These are phyloP conservation scores for Zaprionus inermis DNA, from an alignment of 1,140 invertebrate genomes.

Conservation along the genomic window DNA sequence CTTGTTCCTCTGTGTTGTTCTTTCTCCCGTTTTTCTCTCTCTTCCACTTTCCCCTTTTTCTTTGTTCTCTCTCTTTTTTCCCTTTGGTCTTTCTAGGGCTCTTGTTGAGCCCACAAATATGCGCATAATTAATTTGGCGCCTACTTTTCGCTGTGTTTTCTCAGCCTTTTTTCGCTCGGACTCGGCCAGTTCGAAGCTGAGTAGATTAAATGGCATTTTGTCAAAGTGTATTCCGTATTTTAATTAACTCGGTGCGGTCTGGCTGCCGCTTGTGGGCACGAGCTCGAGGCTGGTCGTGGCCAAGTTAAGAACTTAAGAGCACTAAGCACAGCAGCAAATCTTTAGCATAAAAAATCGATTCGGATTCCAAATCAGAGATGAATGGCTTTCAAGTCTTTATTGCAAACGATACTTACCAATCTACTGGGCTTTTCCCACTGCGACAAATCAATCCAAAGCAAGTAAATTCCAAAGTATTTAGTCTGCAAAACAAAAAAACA, in stretches of 20 bases:
- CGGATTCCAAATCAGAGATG: not conserved
- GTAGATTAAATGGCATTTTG: slow-evolving; percentile 81
- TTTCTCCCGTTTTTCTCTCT: slow-evolving; percentile 13
- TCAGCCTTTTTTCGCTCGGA: slow-evolving; percentile 13
- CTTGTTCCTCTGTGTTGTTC: slow-evolving; percentile 4
- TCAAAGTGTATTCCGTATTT: slow-evolving; percentile 72
- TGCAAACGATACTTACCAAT: slow-evolving; percentile 29
- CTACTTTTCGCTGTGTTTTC: slow-evolving; percentile 33
- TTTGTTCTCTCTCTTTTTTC: slow-evolving; percentile 14
- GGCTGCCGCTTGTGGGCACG: slow-evolving; percentile 5
- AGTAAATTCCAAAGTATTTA: slow-evolving; percentile 52
- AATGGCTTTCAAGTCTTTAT: not conserved
- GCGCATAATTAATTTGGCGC: slow-evolving; percentile 75
- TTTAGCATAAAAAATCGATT: slow-evolving; percentile 29
- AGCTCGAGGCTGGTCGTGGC: not conserved
- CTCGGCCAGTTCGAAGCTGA: slow-evolving; percentile 47
- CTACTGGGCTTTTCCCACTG: not conserved
- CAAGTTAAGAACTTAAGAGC: slow-evolving; percentile 26
- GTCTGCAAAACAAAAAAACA: slow-evolving; percentile 43
- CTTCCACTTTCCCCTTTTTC: not conserved
- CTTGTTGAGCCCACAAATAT: slow-evolving; percentile 68
- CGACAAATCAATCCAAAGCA: slow-evolving; percentile 33
- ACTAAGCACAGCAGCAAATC: slow-evolving; percentile 4
- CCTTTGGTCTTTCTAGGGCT: slow-evolving; percentile 10
- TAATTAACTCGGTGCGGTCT: slow-evolving; percentile 57